phyloP scores from a whole-genome alignment of 2,888 invertebrate genomes.

The Agrenia bidenticulata region DNA sequence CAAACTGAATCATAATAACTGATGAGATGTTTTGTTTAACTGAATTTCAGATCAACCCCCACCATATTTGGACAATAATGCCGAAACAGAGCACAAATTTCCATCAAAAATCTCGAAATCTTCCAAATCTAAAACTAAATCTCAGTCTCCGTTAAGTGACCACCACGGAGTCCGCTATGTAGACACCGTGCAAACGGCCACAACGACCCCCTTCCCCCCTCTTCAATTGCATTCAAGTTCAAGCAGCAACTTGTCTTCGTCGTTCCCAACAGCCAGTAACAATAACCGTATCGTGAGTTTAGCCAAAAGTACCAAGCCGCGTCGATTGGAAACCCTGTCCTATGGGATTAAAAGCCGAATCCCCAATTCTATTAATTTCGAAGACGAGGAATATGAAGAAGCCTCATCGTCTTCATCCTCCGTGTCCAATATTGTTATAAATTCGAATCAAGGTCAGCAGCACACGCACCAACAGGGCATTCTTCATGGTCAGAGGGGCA shows the following conservation, averaged over 20 bases:
- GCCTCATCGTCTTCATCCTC: neutral
- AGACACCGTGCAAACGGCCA: neutral
- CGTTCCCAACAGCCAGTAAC: neutral
- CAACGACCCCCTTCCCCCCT: neutral
- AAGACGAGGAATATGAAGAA: slow-evolving; percentile 3
- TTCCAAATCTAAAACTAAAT: slow-evolving; percentile 10
- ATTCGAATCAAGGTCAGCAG: neutral
- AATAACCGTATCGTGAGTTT: slow-evolving; percentile 8
- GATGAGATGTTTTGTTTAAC: too few species aligned
- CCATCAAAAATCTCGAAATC: slow-evolving; percentile 13
- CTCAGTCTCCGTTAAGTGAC: neutral
- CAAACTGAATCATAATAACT: too few species aligned
- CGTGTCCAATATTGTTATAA: neutral
- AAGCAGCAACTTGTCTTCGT: neutral
- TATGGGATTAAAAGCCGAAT: slow-evolving; percentile 11
- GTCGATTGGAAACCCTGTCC: slow-evolving; percentile 16
- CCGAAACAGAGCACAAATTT: neutral
- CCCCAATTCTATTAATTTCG: slow-evolving; percentile 5
- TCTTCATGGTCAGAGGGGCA: neutral
- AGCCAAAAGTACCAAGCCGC: slow-evolving; percentile 3
- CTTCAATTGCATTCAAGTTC: neutral
- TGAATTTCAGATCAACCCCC: slow-evolving; percentile 14
- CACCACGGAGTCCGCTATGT: neutral
- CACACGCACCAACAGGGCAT: neutral
- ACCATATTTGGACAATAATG: slow-evolving; percentile 4